These are phyloP conservation scores for Acrocyrtus sp. DNA, from an alignment of 2,888 invertebrate genomes.

Conservation along the genomic window DNA sequence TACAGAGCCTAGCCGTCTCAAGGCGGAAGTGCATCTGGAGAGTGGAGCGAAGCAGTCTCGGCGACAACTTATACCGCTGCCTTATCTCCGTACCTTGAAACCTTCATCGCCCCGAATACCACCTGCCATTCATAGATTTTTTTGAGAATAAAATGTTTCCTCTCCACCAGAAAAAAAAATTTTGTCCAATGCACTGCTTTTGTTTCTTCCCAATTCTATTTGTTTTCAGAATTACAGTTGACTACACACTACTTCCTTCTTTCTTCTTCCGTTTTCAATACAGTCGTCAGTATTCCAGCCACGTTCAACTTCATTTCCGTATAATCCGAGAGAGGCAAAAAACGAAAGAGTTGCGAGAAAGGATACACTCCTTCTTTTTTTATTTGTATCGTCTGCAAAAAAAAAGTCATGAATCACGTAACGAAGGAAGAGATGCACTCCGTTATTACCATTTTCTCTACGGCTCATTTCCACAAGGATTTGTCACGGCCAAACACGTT, in stretches of 20 bases:
- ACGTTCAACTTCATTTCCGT: conserved; percentile 53
- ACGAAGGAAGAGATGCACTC: conserved; percentile 18
- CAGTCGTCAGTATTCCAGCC: conserved; percentile 52
- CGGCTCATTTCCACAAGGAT: conserved; percentile 50
- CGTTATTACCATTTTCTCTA: conserved; percentile 10
- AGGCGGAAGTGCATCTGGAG: too few relatives aligned
- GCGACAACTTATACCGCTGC: too few relatives aligned
- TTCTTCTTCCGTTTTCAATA: conserved; percentile 12
- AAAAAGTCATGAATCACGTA: conserved; percentile 20
- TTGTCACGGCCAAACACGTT: conserved; percentile 48
- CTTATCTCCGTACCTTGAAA: too few relatives aligned
- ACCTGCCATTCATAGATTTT: not conserved
- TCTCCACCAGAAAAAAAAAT: not conserved
- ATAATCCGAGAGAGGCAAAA: conserved; percentile 43
- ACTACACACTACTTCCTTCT: conserved; percentile 11
- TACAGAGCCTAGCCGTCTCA: too few relatives aligned
- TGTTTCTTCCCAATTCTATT: not conserved
- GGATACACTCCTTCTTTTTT: conserved; percentile 10
- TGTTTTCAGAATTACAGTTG: not conserved
- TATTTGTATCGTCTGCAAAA: conserved; percentile 5
- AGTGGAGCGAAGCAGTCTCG: too few relatives aligned
- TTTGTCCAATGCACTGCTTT: not conserved
- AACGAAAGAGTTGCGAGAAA: conserved; percentile 34
- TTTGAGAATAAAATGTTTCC: not conserved
- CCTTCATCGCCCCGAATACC: too few relatives aligned